Evolutionary conservation across 2,888 invertebrate species (phyloP).

Genomic region (Cryptocephalus moraei): DNA sequence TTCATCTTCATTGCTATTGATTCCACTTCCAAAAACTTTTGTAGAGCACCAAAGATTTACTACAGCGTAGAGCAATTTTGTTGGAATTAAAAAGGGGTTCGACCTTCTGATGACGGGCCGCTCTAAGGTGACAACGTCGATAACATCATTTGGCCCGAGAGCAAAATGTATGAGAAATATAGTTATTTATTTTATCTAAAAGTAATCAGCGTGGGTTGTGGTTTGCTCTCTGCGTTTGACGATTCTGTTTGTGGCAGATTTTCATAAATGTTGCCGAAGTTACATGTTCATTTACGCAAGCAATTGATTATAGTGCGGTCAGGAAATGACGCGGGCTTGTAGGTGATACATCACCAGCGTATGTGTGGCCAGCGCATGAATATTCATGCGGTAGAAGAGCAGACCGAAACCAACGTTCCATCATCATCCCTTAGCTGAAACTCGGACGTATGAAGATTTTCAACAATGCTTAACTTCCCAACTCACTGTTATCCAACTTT

Average conservation of each 20-base stretch:
- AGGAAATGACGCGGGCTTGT: constrained; percentile 24
- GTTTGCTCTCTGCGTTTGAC: constrained; percentile 26
- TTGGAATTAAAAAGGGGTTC: too few relatives aligned
- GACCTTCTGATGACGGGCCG: too few relatives aligned
- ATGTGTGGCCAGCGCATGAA: constrained; percentile 31
- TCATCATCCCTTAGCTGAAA: background rate
- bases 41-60: too few relatives aligned
- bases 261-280: constrained; percentile 39
- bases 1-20: too few relatives aligned
- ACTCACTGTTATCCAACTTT: too few relatives aligned
- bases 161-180: too few relatives aligned
- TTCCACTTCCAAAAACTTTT: too few relatives aligned
- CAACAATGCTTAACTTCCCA: too few relatives aligned
- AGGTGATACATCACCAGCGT: constrained; percentile 34
- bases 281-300: constrained; percentile 26
- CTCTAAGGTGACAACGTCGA: too few relatives aligned
- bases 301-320: constrained; percentile 38
- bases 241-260: constrained; percentile 34
- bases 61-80: too few relatives aligned
- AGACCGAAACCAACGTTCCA: background rate
- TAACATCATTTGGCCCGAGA: too few relatives aligned
- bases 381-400: constrained; percentile 30
- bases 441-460: too few relatives aligned
- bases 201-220: constrained; percentile 17
- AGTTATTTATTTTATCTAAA: background rate